These are phyloP conservation scores for Coelopa frigida DNA, from an alignment of 1,140 invertebrate genomes.

Conservation along the genomic window DNA sequence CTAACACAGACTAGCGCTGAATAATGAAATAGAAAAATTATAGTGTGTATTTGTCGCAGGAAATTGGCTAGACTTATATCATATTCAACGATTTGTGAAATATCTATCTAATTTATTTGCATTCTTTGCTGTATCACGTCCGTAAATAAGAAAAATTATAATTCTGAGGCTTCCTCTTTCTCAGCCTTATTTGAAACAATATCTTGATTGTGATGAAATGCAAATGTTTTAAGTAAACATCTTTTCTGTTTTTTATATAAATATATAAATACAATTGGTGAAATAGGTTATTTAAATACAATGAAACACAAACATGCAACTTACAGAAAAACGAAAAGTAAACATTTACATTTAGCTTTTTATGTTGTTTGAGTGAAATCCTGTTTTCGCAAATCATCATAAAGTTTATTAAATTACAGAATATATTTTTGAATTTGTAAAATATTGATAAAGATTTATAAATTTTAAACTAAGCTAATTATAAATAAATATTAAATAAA, in stretches of 20 bases:
- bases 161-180: too few species aligned
- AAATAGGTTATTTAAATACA: not conserved
- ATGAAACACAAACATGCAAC: not conserved
- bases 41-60: not conserved
- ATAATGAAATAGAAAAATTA: too few species aligned
- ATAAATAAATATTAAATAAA: not conserved
- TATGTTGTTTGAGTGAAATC: not conserved
- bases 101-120: slow-evolving; percentile 1
- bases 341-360: not conserved
- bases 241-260: not conserved
- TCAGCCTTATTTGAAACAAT: too few species aligned
- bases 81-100: not conserved
- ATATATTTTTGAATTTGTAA: not conserved
- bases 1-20: not conserved
- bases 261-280: not conserved
- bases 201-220: too few species aligned
- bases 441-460: not conserved
- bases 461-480: not conserved
- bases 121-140: not conserved
- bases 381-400: not conserved
- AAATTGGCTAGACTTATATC: not conserved
- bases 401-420: too few species aligned
- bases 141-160: too few species aligned
- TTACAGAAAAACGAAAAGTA: not conserved
- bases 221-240: too few species aligned